These are phyloP conservation scores for Colletes latitarsis DNA, from an alignment of 1,140 invertebrate species.

Conservation along the genomic window DNA sequence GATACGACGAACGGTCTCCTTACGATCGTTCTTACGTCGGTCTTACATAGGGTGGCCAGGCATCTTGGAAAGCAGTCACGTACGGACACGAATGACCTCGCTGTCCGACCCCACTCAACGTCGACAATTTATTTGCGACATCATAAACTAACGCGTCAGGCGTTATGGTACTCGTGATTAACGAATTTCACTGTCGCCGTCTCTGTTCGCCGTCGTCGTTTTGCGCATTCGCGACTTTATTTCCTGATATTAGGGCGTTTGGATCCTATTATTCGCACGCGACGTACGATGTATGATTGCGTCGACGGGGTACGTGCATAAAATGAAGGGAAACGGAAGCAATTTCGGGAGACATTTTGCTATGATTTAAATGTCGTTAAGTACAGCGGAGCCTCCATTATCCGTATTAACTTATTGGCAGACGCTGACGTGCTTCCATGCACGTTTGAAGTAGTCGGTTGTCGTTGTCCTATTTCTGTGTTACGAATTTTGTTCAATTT, in stretches of 20 bases:
- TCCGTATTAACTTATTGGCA: too few species aligned
- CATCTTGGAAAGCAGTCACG: conserved; percentile 71
- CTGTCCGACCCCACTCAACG: conserved; percentile 63
- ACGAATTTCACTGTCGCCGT: conserved; percentile 55
- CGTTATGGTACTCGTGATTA: conserved; percentile 70
- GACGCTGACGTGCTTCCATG: too few species aligned
- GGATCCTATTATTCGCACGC: neutral
- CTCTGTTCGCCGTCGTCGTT: neutral
- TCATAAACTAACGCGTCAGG: conserved; percentile 61
- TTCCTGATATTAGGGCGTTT: neutral
- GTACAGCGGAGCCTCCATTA: too few species aligned
- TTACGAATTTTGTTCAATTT: too few species aligned
- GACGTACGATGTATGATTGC: neutral
- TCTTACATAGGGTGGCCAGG: conserved; percentile 28
- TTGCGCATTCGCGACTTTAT: neutral
- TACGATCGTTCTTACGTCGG: conserved; percentile 46
- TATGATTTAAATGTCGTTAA: neutral
- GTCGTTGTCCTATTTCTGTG: too few species aligned
- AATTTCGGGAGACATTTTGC: neutral
- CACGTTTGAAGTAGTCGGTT: too few species aligned
- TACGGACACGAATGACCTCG: conserved; percentile 68
- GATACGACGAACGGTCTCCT: conserved; percentile 26
- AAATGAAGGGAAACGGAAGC: neutral
- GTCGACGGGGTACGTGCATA: neutral
- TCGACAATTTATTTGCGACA: conserved; percentile 72